These are phyloP conservation scores for Psilanteris sp. DNA, from an alignment of 1,140 invertebrate species.

Conservation along the genomic window DNA sequence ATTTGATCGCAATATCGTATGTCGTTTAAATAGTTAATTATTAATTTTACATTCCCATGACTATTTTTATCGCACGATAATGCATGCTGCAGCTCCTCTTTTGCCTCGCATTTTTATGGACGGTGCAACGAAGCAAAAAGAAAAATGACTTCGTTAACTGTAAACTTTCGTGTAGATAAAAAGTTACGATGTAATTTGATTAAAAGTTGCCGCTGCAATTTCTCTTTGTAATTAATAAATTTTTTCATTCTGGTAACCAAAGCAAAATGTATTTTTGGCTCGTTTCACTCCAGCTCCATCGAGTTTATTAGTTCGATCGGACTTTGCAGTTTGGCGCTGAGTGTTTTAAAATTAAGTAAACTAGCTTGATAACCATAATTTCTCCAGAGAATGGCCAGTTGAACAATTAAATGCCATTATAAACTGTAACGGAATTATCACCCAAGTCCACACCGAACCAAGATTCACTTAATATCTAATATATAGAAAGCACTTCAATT, in stretches of 20 bases:
- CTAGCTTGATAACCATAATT: not conserved
- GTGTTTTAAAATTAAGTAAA: constrained; percentile 1
- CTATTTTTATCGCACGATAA: too few relatives aligned
- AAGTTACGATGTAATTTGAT: constrained; percentile 38
- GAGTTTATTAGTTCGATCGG: constrained; percentile 1
- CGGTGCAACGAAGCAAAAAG: constrained; percentile 8
- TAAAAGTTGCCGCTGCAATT: too few relatives aligned
- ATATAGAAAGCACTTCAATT: constrained; percentile 34
- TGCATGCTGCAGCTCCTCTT: too few relatives aligned
- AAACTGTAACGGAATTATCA: constrained; percentile 30
- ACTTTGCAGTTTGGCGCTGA: not conserved
- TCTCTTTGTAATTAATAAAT: constrained; percentile 21
- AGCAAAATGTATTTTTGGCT: not conserved
- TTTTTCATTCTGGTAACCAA: not conserved
- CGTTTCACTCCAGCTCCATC: not conserved
- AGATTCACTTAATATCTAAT: constrained; percentile 16
- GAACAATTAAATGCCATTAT: constrained; percentile 16
- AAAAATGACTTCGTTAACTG: constrained; percentile 22
- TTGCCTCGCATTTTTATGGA: too few relatives aligned
- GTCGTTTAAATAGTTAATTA: too few relatives aligned
- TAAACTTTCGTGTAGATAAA: constrained; percentile 26
- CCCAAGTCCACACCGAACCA: not conserved
- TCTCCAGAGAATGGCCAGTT: not conserved
- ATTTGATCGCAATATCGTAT: too few relatives aligned
- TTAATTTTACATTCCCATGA: too few relatives aligned